Evolutionary conservation across 2,113 vertebrate genomes (phyloP), one percentile per base, ranked within the genome.

Genomic region (Peromyscus polionotus): DNA sequence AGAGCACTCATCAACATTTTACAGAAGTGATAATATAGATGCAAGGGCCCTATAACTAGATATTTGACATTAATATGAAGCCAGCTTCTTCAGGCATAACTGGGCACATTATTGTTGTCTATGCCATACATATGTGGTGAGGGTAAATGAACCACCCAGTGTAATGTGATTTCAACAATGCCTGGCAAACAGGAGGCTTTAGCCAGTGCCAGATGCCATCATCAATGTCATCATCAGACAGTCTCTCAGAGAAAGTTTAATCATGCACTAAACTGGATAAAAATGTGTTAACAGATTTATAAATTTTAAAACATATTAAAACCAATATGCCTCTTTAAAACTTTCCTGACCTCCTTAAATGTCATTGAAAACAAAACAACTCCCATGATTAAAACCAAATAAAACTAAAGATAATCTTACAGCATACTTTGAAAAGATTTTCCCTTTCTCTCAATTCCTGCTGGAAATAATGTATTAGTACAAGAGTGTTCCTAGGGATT

Each of bases 351-450:
- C 13, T 88, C 48, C 31, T 68, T 88, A 77, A 80, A 89, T 81
- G 28, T 77, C 59, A 94, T 33, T 88, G 57, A 88, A 96, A 75
- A 89, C 42, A 80, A 95, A 87, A 93, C 48, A 75, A 97, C 17
- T 88, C 68, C 16, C 33, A 68, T 51, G 12, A 88, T 51, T 94
- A 88, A 80, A 96, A 48, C 22, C 2, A 79, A 95, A 88, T 22
- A 42, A 87, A 85, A 33, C 67, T 39, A 54, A 91, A 93, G 39
- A 24, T 84, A 84, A 92, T 93, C 83, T 73, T 89, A 73, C 59
- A 94, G 48, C 26, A 79, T 7, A 33, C n/a, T 92, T 97, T 88
- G 11, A 42, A 81, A 93, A 92, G 92, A 67, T 54, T 73, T 33
- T 24, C 36, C n/a, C 12, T 42, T 51, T 65, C 48, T 68, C 63